Evolutionary conservation across 2,113 vertebrate species (phyloP), one percentile per base, ranked within the genome.

Genomic region (Neolamprologus kungweensis): DNA sequence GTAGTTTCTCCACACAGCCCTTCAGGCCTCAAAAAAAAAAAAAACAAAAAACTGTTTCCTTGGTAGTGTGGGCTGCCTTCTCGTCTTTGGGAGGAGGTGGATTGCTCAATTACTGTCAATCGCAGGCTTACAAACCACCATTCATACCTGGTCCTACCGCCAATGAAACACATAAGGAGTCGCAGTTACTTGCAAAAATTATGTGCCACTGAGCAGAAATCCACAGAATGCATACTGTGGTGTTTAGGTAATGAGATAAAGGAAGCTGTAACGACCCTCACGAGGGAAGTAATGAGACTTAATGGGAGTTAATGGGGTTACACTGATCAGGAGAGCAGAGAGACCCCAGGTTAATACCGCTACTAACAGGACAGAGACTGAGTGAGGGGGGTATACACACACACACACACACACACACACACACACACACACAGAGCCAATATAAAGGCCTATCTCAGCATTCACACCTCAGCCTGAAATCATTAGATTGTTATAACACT

Each of bases 251-350:
- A 94, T 88, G 37, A 91, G 91, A 92, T 92, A 85, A 94, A 82
- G 89, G 80, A 84, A 88, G 88, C 63, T 8, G 73, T 88, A 93
- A 93, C 33, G 75, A 94, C 90, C 83, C 89, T 92, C 91, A 85
- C 26, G 33, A 86, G 92, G 83, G 51, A 86, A 78, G 57, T 92
- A 93, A 94, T 94, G 89, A 94, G 92, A 91, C 90, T 93, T 95
- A 94, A 95, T 95, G 92, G 85, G 91, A 94, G 95, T 93, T 95
- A 95, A 96, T 96, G 93, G 92, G 94, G 93, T 94, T 93, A 92
- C 85, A 58, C 87, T 90, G 93, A 95, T 95, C 85, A 42, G 89
- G 90, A 92, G 91, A 92, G 89, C 71, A 84, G 85, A 85, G 90
- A 90, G 91, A 93, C 91, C 94, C 83, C 86, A 82, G 93, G 92